Base-by-base conservation (phyloP, 2,888 invertebrate genomes). In the Germaria angustata region DNA sequence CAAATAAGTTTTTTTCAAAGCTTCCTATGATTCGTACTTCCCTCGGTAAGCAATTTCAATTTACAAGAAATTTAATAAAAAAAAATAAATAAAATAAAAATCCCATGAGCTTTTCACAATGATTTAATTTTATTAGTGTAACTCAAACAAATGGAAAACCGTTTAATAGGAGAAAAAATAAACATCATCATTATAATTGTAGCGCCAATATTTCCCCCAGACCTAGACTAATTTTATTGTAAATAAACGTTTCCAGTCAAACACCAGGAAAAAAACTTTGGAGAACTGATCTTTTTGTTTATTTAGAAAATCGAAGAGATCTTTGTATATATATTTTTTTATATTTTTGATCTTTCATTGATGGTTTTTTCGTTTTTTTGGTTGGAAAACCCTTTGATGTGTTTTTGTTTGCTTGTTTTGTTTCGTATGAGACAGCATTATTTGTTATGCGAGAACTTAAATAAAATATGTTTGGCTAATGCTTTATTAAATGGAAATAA, bases 381-480 rank as follows among this genome's bases (percentile, higher is more conserved):
- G 17, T 34, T 51, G 4, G 17, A 55, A 73, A 69, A 49, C 73
- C 61, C 80, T 81, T 81, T 81, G 80, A 81, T 63, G 80, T 80
- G 5, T 75, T 55, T 28, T 49, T 39, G 22, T 32, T 28, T 28
- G 28, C 28, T 28, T 28, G 28, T 28, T 28, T 28, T 28, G 55
- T 39, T 36, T 55, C 20, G n/a, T 61, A 15, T 9, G 22, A 24
- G 11, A 28, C 32, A 22, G 17, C 24, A 17, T 61, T 63, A 36
- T 59, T 65, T 65, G 20, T 36, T 80, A 28, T 51, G 63, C 4
- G 39, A 44, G 22, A 65, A 39, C 8, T 46, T 13, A 68, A 59
- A 41, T 46, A 13, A 55, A 55, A 39, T 41, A n/a, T 3, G 46
- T 53, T 41, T 49, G 41, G 39, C 65, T 71, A 51, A 81, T 81